Conservation (phyloP, 1,140 invertebrate genomes). For the Sminthurides bifidus region DNA sequence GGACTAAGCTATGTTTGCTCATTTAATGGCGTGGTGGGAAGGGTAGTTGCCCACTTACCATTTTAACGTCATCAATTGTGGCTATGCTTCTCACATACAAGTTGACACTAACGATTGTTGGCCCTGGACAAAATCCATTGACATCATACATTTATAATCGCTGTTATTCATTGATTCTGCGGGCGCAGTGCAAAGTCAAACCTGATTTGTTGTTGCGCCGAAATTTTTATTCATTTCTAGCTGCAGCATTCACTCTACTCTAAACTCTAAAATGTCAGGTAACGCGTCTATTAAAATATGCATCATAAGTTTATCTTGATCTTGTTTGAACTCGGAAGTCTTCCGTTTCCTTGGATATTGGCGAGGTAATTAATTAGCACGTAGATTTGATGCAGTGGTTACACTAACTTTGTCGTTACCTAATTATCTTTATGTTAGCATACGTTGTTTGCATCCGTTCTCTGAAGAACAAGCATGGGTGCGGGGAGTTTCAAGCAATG, state of each 20-base stretch:
- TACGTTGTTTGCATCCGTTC: no score
- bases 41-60: slow-evolving; percentile 59
- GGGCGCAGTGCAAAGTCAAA: neutral
- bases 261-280: neutral
- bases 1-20: no score
- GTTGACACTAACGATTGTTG: slow-evolving; percentile 86
- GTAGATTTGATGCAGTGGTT: no score
- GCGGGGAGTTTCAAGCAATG: no score
- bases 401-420: no score
- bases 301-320: neutral
- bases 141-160: neutral
- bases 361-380: no score
- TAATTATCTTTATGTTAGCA: no score
- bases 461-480: no score
- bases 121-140: slow-evolving; percentile 42
- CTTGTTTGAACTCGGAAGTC: no score
- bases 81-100: slow-evolving; percentile 92
- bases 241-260: neutral
- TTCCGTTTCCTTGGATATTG: no score
- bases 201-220: no score
- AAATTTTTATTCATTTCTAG: neutral
- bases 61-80: slow-evolving; percentile 96
- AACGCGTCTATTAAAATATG: neutral
- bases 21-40: slow-evolving; percentile 25
- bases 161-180: neutral